These are phyloP conservation scores for Addax nasomaculatus DNA, from an alignment of 2,113 vertebrate species.

Conservation along the genomic window DNA sequence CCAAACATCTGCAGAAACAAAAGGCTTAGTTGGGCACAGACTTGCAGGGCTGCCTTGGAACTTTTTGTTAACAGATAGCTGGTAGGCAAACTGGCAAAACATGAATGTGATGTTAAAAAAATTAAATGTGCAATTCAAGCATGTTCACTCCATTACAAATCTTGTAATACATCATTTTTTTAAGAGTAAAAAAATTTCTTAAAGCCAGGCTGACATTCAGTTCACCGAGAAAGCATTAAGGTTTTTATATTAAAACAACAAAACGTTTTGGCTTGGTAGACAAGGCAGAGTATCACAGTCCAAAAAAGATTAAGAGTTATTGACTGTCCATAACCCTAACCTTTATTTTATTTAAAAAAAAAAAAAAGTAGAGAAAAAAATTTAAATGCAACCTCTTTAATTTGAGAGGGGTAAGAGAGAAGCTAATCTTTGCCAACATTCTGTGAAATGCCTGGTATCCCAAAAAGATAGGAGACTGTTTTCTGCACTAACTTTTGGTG, in stretches of 20 bases:
- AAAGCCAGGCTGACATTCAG: conserved; percentile 55
- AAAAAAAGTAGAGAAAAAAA: neutral
- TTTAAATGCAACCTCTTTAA: neutral
- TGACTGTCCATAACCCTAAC: neutral
- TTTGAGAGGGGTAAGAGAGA: neutral
- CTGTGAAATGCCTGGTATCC: neutral
- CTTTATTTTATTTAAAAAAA: neutral
- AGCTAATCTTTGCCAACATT: neutral
- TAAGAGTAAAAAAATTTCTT: conserved; percentile 64
- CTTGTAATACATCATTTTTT: conserved; percentile 72
- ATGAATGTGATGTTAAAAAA: conserved; percentile 75
- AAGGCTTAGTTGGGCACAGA: conserved; percentile 87
- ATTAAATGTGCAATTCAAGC: conserved; percentile 73
- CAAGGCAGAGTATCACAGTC: neutral
- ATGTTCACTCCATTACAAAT: conserved; percentile 68
- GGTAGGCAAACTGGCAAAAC: conserved; percentile 85
- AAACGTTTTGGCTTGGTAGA: conserved; percentile 52
- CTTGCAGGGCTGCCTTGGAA: conserved; percentile 85
- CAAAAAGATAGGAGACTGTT: neutral
- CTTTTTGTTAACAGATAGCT: conserved; percentile 83
- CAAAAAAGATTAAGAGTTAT: conserved; percentile 18
- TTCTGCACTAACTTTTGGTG: neutral
- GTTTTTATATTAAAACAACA: conserved; percentile 61
- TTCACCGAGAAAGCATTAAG: conserved; percentile 48
- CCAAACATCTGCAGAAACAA: conserved; percentile 98